These are phyloP conservation scores for Porites australiensis DNA, from an alignment of 64 coral and sea anemone genomes.

Conservation along the genomic window DNA sequence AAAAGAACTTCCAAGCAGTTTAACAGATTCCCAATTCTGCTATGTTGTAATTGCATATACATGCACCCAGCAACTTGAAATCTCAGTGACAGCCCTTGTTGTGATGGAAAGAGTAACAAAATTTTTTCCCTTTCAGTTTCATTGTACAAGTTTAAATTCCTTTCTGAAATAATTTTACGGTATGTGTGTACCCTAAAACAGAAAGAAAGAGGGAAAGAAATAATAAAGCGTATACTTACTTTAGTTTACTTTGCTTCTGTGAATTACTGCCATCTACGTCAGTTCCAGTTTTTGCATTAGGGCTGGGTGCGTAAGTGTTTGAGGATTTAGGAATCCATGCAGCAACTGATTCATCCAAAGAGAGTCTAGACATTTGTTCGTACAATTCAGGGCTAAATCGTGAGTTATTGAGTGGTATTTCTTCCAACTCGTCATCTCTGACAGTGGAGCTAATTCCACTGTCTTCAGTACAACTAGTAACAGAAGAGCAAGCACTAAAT, in stretches of 20 bases:
- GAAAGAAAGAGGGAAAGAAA: neutral
- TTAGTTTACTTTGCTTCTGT: constrained; percentile 74
- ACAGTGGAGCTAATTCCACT: constrained; percentile 93
- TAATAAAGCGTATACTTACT: constrained; percentile 43
- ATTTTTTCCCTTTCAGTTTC: neutral
- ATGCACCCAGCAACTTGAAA: no score
- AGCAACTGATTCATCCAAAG: constrained; percentile 73
- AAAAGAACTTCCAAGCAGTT: no score
- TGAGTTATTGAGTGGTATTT: constrained; percentile 87
- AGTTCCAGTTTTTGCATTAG: neutral
- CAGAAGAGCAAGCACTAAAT: constrained; percentile 84
- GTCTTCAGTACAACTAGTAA: constrained; percentile 87
- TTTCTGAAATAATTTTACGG: no score
- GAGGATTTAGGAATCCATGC: constrained; percentile 87
- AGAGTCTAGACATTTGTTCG: constrained; percentile 79
- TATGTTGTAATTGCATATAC: no score
- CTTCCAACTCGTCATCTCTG: constrained; percentile 89
- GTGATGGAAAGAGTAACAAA: neutral
- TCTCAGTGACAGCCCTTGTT: no score
- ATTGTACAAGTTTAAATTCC: neutral
- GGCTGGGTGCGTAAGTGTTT: constrained; percentile 83
- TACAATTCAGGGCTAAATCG: constrained; percentile 65
- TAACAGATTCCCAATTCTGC: no score
- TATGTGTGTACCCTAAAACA: neutral
- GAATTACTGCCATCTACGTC: constrained; percentile 21